Evolutionary conservation across 2,113 vertebrate genomes (phyloP), one percentile per base, ranked within the genome.

Genomic region (Sakesphorus luctuosus): DNA sequence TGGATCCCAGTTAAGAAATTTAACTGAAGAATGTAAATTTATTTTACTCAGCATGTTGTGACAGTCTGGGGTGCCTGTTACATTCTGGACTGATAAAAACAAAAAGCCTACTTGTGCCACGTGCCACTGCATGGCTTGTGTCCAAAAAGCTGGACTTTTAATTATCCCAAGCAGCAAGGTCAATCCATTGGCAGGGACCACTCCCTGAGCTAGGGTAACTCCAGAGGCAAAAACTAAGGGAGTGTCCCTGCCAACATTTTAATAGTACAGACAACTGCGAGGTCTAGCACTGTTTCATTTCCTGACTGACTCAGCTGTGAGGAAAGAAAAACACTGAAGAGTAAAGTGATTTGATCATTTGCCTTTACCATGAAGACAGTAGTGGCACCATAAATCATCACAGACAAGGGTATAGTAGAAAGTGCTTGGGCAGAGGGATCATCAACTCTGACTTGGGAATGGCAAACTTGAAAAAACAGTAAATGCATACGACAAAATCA

Each of bases 231-330:
- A n/a, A 75, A 18, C 38, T n/a, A 47, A 68, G n/a, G 38, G 6
- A 49, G 12, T 7, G 26, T 8, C 9, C 3, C 47, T 50, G 56
- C 28, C 43, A 35, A 53, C 2, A 3, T 63, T 44, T 40, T 33
- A 49, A 17, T 11, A 47, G 56, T 13, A 56, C 21, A 33, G 35
- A 40, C 0, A 2, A 35, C 13, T 26, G 25, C 0, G 1, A 71
- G 46, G 21, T 35, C 21, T 36, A 46, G 29, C 46, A 43, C 46
- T 28, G 10, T 23, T 24, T 43, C 17, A 25, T 36, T 38, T 76
- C 20, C 24, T 16, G 6, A 18, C 40, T 7, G 12, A 65, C 14
- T 35, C 18, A 13, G 18, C 25, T 50, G 4, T 9, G 13, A 67
- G 23, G 36, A 49, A 71, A 76, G 24, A n/a, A 78, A 63, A 93